Percentiles rank a stretch among this genome's conserved stretches.
phyloP scores from a whole-genome alignment of 2,797 vertebrate species.

The Parambassis ranga region DNA sequence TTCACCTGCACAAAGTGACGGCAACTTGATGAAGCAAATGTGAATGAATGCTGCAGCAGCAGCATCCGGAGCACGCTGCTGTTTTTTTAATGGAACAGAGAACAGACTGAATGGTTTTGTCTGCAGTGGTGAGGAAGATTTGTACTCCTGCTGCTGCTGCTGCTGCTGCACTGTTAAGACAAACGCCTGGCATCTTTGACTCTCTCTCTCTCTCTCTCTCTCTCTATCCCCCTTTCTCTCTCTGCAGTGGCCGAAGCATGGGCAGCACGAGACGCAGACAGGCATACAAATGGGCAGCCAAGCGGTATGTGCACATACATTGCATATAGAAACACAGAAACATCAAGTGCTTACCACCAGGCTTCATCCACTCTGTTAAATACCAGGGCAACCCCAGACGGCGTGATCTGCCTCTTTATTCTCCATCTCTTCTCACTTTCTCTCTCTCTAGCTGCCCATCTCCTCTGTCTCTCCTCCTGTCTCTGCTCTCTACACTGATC shows the following conservation, averaged over 20 bases:
- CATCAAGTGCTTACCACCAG: slow-evolving; percentile 62
- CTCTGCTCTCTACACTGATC: slow-evolving; percentile 67
- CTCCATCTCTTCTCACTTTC: slow-evolving; percentile 18
- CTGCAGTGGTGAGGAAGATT: slow-evolving; percentile 64
- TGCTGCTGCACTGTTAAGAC: slow-evolving; percentile 50
- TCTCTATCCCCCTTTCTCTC: slow-evolving; percentile 17
- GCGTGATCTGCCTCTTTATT: slow-evolving; percentile 49
- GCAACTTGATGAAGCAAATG: slow-evolving; percentile 38
- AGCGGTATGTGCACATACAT: slow-evolving; percentile 18
- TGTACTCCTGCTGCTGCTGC: slow-evolving; percentile 39
- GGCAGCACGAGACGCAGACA: slow-evolving; percentile 43
- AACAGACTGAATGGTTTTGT: slow-evolving; percentile 53
- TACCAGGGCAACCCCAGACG: slow-evolving; percentile 37
- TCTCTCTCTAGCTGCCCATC: background rate
- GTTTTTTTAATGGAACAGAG: slow-evolving; percentile 66
- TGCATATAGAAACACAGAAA: slow-evolving; percentile 38
- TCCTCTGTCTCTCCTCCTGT: slow-evolving; percentile 24
- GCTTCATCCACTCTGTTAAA: slow-evolving; percentile 55
- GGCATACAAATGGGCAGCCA: slow-evolving; percentile 42
- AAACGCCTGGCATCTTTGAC: slow-evolving; percentile 24
- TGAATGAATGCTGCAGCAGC: slow-evolving; percentile 53
- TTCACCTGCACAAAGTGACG: background rate
- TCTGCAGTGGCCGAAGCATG: slow-evolving; percentile 61
- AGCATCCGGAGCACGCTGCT: slow-evolving; percentile 26
- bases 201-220: background rate